Conservation (phyloP, 2,797 vertebrate genomes). For the Cryptoblepharus egeriae region DNA sequence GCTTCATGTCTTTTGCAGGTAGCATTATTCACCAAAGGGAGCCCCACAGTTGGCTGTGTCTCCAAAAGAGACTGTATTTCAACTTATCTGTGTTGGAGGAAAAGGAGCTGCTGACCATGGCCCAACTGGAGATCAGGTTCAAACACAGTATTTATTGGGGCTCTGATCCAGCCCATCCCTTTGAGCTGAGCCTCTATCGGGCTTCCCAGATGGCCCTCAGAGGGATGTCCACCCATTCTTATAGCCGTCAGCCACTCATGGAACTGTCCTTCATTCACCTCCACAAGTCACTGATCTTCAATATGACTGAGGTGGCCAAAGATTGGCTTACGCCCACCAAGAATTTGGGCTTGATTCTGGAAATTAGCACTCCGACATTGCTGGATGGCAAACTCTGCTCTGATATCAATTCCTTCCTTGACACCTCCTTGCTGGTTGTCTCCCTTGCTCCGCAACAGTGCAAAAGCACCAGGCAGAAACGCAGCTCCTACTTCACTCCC, state of each 20-base stretch:
- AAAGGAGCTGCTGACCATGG: slow-evolving; percentile 84
- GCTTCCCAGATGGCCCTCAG: slow-evolving; percentile 67
- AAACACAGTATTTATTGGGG: slow-evolving; percentile 64
- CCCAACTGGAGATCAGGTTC: slow-evolving; percentile 86
- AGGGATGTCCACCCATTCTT: slow-evolving; percentile 59
- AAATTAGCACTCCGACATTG: slow-evolving; percentile 63
- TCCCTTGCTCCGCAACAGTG: slow-evolving; percentile 86
- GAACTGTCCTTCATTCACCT: slow-evolving; percentile 78
- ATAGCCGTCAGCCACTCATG: slow-evolving; percentile 75
- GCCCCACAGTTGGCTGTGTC: slow-evolving; percentile 68
- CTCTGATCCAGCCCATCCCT: slow-evolving; percentile 40
- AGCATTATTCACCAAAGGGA: slow-evolving; percentile 66
- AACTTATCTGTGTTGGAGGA: slow-evolving; percentile 88
- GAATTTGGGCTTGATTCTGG: slow-evolving; percentile 81
- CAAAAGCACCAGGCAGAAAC: slow-evolving; percentile 69
- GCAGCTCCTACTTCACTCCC: not conserved
- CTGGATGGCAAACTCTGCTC: rapidly evolving
- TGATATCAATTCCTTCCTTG: slow-evolving; percentile 62
- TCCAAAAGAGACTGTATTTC: slow-evolving; percentile 87
- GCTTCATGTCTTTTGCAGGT: slow-evolving; percentile 70
- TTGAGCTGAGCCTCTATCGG: slow-evolving; percentile 81
- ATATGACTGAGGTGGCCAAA: slow-evolving; percentile 79
- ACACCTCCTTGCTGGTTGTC: slow-evolving; percentile 84
- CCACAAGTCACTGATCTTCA: slow-evolving; percentile 75
- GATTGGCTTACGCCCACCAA: slow-evolving; percentile 70